phyloP scores from a whole-genome alignment of 2,888 invertebrate species.

The Gari tellinella region DNA sequence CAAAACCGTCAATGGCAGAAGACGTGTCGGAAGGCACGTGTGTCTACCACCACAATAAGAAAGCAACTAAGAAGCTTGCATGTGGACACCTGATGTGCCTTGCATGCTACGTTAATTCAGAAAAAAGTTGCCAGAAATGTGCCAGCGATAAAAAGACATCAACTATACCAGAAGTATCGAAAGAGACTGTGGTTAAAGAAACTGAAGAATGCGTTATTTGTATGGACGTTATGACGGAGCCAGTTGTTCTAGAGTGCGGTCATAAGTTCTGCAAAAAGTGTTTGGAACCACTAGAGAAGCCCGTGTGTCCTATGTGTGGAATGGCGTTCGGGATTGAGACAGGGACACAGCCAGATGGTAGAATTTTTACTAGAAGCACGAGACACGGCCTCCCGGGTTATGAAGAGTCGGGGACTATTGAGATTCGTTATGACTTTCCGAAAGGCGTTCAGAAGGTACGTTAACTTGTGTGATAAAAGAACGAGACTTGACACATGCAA shows the following conservation, averaged over 20 bases:
- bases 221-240: constrained; percentile 51
- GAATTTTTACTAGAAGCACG: constrained; percentile 28
- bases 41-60: not conserved
- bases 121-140: not conserved
- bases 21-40: no score
- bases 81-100: constrained; percentile 39
- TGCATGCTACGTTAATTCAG: not conserved
- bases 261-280: constrained; percentile 57
- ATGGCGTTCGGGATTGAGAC: constrained; percentile 47
- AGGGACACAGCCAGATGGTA: constrained; percentile 63
- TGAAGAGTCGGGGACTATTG: constrained; percentile 50
- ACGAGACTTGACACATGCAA: no score
- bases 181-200: constrained; percentile 6
- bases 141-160: no score
- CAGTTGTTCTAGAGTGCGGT: constrained; percentile 55
- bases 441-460: constrained; percentile 70
- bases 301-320: constrained; percentile 85
- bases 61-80: not conserved
- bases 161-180: no score
- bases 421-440: constrained; percentile 77
- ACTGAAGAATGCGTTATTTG: constrained; percentile 70
- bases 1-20: no score
- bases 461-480: no score
- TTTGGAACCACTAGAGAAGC: constrained; percentile 54
- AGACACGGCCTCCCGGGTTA: constrained; percentile 34